Percentiles rank a stretch among this genome's conserved stretches.
These are phyloP conservation scores for Radopholus similis DNA, from an alignment of 1,140 invertebrate genomes.

Conservation along the genomic window DNA sequence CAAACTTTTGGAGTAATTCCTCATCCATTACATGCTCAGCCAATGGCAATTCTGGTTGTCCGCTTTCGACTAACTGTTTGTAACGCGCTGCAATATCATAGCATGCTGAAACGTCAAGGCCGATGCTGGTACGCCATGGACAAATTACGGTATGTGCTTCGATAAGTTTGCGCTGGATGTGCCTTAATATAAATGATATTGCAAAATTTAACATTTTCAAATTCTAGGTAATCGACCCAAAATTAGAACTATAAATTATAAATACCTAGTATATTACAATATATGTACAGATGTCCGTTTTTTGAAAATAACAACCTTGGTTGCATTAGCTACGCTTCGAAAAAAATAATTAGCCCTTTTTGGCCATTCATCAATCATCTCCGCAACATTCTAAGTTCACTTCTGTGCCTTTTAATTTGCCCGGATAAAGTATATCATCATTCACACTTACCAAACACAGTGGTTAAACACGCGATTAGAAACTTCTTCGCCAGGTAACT, in stretches of 20 bases:
- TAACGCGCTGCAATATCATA: slow-evolving; percentile 21
- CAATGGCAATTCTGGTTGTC: slow-evolving; percentile 9
- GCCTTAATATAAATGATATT: background rate
- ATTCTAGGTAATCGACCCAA: too few species aligned
- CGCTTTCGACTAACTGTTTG: slow-evolving; percentile 10
- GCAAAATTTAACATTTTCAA: too few species aligned
- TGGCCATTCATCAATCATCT: too few species aligned
- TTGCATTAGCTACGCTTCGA: too few species aligned
- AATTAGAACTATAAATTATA: too few species aligned
- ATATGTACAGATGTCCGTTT: too few species aligned
- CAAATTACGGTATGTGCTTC: slow-evolving; percentile 23
- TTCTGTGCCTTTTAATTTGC: background rate
- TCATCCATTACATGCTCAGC: slow-evolving; percentile 10
- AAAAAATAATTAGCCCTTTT: too few species aligned
- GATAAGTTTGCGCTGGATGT: slow-evolving; percentile 19
- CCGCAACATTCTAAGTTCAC: background rate
- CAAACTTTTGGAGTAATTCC: slow-evolving; percentile 10
- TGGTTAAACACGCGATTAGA: slow-evolving; percentile 6
- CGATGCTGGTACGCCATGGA: slow-evolving; percentile 16
- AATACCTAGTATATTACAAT: too few species aligned
- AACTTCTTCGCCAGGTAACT: slow-evolving; percentile 14
- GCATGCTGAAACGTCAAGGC: background rate
- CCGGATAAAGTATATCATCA: background rate
- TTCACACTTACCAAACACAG: slow-evolving; percentile 9
- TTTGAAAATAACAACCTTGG: too few species aligned